phyloP scores from a whole-genome alignment of 2,113 vertebrate genomes.

The Caloenas nicobarica region DNA sequence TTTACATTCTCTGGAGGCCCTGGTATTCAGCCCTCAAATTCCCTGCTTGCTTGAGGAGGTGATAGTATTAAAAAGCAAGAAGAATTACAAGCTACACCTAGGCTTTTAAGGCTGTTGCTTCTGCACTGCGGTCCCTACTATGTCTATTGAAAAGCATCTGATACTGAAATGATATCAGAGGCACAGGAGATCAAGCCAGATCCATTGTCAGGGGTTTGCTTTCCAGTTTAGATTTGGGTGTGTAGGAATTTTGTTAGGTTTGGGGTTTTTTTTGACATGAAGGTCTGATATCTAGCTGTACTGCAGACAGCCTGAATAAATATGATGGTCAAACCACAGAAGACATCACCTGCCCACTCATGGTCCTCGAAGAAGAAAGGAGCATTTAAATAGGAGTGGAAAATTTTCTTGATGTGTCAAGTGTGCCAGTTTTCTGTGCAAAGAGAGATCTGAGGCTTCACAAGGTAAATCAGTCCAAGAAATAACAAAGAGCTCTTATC shows the following conservation, averaged over 20 bases:
- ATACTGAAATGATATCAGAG: background rate
- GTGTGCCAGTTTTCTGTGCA: background rate
- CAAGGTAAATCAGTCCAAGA: background rate
- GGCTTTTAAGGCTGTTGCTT: background rate
- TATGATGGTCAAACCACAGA: background rate
- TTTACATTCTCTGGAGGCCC: background rate
- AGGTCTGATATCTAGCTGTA: background rate
- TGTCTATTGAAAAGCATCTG: background rate
- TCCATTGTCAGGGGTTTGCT: background rate
- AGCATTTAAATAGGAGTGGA: background rate
- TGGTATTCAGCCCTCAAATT: background rate
- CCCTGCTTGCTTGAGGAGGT: background rate
- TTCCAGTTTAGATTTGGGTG: background rate
- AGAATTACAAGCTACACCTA: background rate
- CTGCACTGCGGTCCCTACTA: background rate
- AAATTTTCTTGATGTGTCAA: background rate
- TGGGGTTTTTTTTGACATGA: background rate
- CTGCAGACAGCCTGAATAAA: background rate
- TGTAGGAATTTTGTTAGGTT: background rate
- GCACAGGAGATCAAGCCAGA: background rate
- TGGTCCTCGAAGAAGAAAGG: background rate
- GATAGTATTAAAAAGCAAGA: background rate
- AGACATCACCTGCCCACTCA: background rate
- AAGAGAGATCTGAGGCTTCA: background rate
- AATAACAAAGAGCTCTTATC: background rate